Base-by-base conservation (phyloP, 2,797 vertebrate genomes). In the Xenopus petersii region DNA sequence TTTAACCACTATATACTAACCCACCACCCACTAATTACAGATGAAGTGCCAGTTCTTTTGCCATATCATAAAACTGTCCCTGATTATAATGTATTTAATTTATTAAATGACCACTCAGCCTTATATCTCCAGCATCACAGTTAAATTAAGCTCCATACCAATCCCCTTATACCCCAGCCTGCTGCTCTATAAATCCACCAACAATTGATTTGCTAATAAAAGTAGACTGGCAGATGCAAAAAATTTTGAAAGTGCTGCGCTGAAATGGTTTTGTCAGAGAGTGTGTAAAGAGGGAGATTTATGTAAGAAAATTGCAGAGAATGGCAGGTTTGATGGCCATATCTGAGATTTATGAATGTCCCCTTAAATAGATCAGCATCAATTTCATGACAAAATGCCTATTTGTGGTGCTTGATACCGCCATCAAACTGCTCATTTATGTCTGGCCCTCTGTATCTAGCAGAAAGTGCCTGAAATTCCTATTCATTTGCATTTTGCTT, bases 401-500 rank as follows among this genome's bases (percentile, higher is more conserved):
- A 72, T 77, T 77, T 72, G 65, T 72, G 69, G 61, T 71, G 48
- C 71, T 67, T 54, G 63, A 77, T 77, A 77, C 75, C 56, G 67
- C 69, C 69, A 72, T 71, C 75, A 77, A 77, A 67, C 56, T 47
- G 70, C 69, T 71, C 64, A 77, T 72, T 77, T 71, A 67, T 61
- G 64, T 62, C 60, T 56, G 49, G 49, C 70, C 65, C n/a, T 58
- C 49, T 58, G 17, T 48, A 63, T 72, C 30, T 64, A 62, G 24
- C 48, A 30, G 64, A 30, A 59, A 69, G 49, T 61, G 70, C 65
- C 60, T 59, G 75, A 60, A 54, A 64, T 46, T 69, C 33, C 47
- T 54, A 73, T 68, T 73, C 48, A 78, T 78, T 78, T 78, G 70
- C 70, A 78, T 73, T 49, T 62, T 5, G 21, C 70, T 78, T 78